A percentile compares a stretch with the other conserved stretches of the same genome.
These are phyloP conservation scores for Cyclophora albipunctata DNA, from an alignment of 2,888 invertebrate genomes.

Conservation along the genomic window DNA sequence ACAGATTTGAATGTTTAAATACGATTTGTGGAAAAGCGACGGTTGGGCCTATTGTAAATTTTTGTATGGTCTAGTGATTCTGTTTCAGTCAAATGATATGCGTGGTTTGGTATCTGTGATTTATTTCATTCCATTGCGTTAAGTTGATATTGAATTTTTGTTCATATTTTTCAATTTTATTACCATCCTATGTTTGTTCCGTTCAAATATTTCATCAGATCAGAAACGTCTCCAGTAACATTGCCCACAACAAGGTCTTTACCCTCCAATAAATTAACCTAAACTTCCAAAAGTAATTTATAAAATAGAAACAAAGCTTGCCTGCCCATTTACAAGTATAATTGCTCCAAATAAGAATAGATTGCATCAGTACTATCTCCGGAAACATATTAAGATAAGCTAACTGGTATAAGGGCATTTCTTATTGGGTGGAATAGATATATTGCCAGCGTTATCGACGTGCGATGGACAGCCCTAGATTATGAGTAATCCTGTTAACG, in stretches of 20 bases:
- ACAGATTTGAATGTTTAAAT: conserved; percentile 13
- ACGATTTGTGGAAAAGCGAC: conserved; percentile 19
- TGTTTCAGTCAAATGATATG: conserved; percentile 28
- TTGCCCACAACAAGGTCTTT: no score
- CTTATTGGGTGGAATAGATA: conserved; percentile 36
- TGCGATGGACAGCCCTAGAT: conserved; percentile 61
- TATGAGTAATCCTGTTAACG: conserved; percentile 47
- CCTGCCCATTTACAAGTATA: conserved; percentile 7
- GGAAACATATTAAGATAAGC: conserved; percentile 71
- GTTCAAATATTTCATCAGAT: no score
- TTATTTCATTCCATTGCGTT: conserved; percentile 25
- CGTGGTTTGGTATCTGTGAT: conserved; percentile 28
- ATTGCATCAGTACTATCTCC: conserved; percentile 46
- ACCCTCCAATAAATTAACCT: no score
- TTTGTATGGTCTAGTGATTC: conserved; percentile 31
- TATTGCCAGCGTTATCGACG: conserved; percentile 57
- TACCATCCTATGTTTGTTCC: no score
- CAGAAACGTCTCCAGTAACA: no score
- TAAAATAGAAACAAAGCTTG: no score
- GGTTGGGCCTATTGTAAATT: conserved; percentile 23
- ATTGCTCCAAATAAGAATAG: conserved; percentile 19
- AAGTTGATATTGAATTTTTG: conserved; percentile 1
- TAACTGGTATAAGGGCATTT: conserved; percentile 42
- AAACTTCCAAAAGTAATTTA: no score
- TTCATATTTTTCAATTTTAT: no score